Conservation (phyloP, 2,888 invertebrate genomes). For the Ligdia adustata region DNA sequence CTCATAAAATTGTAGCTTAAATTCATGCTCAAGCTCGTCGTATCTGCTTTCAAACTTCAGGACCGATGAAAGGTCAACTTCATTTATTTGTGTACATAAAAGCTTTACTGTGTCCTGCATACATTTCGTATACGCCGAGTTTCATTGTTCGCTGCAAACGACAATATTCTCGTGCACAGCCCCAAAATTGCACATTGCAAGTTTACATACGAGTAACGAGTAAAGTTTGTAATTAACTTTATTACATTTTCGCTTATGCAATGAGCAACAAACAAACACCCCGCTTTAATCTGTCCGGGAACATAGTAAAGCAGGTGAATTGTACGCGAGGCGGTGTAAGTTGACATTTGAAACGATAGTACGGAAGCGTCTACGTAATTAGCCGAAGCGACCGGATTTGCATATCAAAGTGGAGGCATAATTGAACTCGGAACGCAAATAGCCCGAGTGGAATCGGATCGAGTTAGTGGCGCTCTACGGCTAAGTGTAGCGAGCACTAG, state of each 20-base stretch:
- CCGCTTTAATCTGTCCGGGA: constrained; percentile 25
- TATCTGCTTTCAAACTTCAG: constrained; percentile 38
- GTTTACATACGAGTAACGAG: constrained; percentile 12
- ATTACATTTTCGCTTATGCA: constrained; percentile 17
- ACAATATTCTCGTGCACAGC: not conserved
- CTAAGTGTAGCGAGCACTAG: constrained; percentile 62
- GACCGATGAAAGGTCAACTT: constrained; percentile 25
- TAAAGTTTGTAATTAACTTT: constrained; percentile 22
- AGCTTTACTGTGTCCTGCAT: constrained; percentile 30
- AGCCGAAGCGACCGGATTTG: constrained; percentile 78
- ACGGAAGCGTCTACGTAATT: constrained; percentile 76
- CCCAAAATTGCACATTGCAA: constrained; percentile 10
- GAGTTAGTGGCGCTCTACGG: constrained; percentile 73
- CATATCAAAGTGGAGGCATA: constrained; percentile 81
- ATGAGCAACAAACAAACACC: constrained; percentile 27
- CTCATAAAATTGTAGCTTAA: constrained; percentile 55
- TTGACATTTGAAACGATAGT: constrained; percentile 67
- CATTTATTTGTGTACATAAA: constrained; percentile 22
- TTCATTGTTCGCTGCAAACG: constrained; percentile 10
- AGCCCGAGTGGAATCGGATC: constrained; percentile 78
- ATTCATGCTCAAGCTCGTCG: constrained; percentile 51
- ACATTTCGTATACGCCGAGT: too few species aligned
- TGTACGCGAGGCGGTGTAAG: constrained; percentile 41
- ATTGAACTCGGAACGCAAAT: constrained; percentile 80
- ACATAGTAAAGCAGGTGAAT: constrained; percentile 27